Evolutionary conservation across 2,888 invertebrate species (phyloP).

Genomic region (Chesias legatella): DNA sequence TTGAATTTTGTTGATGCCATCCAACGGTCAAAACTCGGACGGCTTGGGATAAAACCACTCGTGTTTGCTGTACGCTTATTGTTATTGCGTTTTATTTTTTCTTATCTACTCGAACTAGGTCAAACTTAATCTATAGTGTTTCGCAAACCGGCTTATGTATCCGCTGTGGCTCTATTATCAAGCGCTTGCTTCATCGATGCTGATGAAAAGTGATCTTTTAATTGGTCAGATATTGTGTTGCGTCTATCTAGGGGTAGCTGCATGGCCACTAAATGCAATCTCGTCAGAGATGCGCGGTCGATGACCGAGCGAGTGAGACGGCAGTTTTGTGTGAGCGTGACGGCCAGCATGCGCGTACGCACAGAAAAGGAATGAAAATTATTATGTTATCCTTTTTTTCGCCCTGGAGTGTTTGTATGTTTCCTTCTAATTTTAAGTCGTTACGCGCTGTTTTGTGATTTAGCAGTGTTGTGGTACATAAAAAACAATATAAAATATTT

Average conservation of each 20-base stretch:
- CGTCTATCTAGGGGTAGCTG: slow-evolving; percentile 74
- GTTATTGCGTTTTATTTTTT: slow-evolving; percentile 55
- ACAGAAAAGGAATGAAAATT: slow-evolving; percentile 76
- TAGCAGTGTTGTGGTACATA: slow-evolving; percentile 42
- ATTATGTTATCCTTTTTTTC: slow-evolving; percentile 65
- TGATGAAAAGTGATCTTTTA: slow-evolving; percentile 60
- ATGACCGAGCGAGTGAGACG: slow-evolving; percentile 64
- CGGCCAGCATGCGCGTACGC: slow-evolving; percentile 73
- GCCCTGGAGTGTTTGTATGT: slow-evolving; percentile 34
- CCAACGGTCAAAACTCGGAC: slow-evolving; percentile 52
- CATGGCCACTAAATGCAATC: slow-evolving; percentile 77
- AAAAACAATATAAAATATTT: slow-evolving; percentile 35
- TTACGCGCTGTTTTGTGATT: slow-evolving; percentile 56
- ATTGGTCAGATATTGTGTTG: slow-evolving; percentile 70
- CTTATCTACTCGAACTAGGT: slow-evolving; percentile 64
- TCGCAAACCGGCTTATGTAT: slow-evolving; percentile 37
- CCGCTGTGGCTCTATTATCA: slow-evolving; percentile 21
- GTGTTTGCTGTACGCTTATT: slow-evolving; percentile 27
- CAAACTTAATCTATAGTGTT: slow-evolving; percentile 55
- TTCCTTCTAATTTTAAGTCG: slow-evolving; percentile 56
- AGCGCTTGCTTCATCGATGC: slow-evolving; percentile 23
- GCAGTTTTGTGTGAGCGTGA: slow-evolving; percentile 52
- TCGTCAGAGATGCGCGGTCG: slow-evolving; percentile 75
- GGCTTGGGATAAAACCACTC: slow-evolving; percentile 35
- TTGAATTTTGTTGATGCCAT: slow-evolving; percentile 54